Conservation (phyloP, 2,113 vertebrate species). For the Lota lota region DNA sequence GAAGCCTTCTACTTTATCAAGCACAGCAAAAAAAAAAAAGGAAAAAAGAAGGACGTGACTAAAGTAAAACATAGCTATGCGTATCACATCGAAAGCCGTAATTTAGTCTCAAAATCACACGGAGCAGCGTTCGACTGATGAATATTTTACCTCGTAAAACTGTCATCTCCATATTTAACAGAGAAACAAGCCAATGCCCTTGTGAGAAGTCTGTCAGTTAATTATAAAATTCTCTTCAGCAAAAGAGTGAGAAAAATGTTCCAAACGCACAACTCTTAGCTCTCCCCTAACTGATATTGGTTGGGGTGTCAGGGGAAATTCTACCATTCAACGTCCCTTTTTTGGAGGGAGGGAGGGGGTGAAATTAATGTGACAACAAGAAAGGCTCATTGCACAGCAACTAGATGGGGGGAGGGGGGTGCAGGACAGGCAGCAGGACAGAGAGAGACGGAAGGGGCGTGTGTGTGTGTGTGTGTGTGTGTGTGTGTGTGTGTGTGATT, state of each 20-base stretch:
- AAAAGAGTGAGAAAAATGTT: slow-evolving; percentile 69
- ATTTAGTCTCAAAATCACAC: slow-evolving; percentile 56
- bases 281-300: slow-evolving; percentile 74
- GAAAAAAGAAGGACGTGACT: not conserved
- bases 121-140: slow-evolving; percentile 55
- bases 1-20: slow-evolving; percentile 7
- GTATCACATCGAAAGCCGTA: slow-evolving; percentile 53
- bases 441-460: not conserved
- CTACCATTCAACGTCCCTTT: slow-evolving; percentile 32
- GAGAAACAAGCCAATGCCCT: slow-evolving; percentile 70
- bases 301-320: slow-evolving; percentile 73
- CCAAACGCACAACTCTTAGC: slow-evolving; percentile 76
- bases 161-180: slow-evolving; percentile 75
- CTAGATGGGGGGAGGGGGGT: slow-evolving; percentile 51
- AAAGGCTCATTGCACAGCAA: slow-evolving; percentile 77
- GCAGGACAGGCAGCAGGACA: not conserved
- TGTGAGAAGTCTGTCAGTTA: slow-evolving; percentile 78
- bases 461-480: no score
- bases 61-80: slow-evolving; percentile 58
- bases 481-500: no score
- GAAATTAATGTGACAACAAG: slow-evolving; percentile 80
- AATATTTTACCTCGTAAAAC: slow-evolving; percentile 75
- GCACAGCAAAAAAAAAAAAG: no score
- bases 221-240: slow-evolving; percentile 76
- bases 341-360: slow-evolving; percentile 53